Evolutionary conservation across 2,888 invertebrate species (phyloP).

Genomic region (Perizoma flavofasciatum): DNA sequence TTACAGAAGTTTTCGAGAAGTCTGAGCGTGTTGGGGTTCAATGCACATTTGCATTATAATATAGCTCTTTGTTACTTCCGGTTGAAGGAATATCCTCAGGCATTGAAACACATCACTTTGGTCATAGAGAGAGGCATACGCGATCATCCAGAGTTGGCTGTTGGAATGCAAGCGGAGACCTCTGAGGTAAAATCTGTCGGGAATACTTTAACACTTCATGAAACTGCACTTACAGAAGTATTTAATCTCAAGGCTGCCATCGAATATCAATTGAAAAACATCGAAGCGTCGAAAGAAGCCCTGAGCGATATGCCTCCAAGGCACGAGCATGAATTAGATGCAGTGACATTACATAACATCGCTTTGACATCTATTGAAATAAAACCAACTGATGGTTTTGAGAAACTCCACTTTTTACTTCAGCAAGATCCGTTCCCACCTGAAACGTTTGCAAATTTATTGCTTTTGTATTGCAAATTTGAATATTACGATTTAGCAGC

Average conservation of each 20-base stretch:
- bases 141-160: constrained; percentile 98
- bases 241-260: constrained; percentile 99
- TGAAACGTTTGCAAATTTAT: constrained; percentile 98
- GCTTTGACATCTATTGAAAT: constrained; percentile 94
- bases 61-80: constrained; percentile 97
- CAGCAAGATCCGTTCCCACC: constrained; percentile 98
- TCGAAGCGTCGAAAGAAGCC: constrained; percentile 93
- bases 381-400: constrained; percentile 96
- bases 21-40: constrained; percentile 94
- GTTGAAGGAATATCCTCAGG: constrained; percentile 96
- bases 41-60: constrained; percentile 96
- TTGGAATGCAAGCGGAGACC: constrained; percentile 98
- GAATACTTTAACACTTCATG: constrained; percentile 95
- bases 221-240: constrained; percentile 98
- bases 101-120: constrained; percentile 95
- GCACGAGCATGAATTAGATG: constrained; percentile 98
- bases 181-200: constrained; percentile 97
- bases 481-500: constrained; percentile 99
- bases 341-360: constrained; percentile 98
- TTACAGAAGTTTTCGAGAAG: constrained; percentile 94
- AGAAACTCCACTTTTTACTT: constrained; percentile 91
- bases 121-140: constrained; percentile 98
- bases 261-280: constrained; percentile 92
- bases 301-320: constrained; percentile 95
- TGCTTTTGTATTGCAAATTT: constrained; percentile 97